Evolutionary conservation across 2,888 invertebrate species (phyloP), one percentile per base, ranked within the genome.

Genomic region (Chrysodeixis includens): DNA sequence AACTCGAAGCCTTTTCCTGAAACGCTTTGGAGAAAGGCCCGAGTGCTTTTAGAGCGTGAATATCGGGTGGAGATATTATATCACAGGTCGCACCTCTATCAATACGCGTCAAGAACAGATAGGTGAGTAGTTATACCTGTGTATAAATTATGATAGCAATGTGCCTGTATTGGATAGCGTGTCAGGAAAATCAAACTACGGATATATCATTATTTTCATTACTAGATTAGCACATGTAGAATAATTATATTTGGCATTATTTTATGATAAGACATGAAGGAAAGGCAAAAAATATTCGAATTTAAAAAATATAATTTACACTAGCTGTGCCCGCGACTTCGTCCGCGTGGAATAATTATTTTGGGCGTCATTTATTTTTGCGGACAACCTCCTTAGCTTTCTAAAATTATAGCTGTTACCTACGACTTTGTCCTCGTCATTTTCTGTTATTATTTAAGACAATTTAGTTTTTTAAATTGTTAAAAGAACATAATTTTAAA

Each of bases 1-100:
- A 83, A 79, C 81, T 79, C 75, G 78, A 83, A 78, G 81, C 78
- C 74, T 78, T 83, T 82, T 73, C 67, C 66, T 71, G 68, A 60
- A 66, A 58, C 62, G 66, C 68, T 71, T 76, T 74, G 62, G 59
- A 68, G 65, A 81, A 76, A 74, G 62, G 65, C 54, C 62, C 56
- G 58, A 78, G 81, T 67, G 71, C 66, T 78, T 74, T 78, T 67
- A 68, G 69, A 75, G 69, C 60, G 57, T 56, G 62, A 66, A 69
- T 75, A 71, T 78, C 72, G 66, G 69, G 66, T 62, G 59, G 70
- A 74, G 61, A 70, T 74, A 68, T 71, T 74, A 62, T 69, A 59
- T 57, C 62, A 22, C 49, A 61, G 62, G 61, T 49, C 62, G 46
- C 52, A 57, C 66, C 67, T 44, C 44, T 30, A 56, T 65, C 52